phyloP scores from a whole-genome alignment of 2,888 invertebrate species.

The Poecilobothrus nobilitatus region DNA sequence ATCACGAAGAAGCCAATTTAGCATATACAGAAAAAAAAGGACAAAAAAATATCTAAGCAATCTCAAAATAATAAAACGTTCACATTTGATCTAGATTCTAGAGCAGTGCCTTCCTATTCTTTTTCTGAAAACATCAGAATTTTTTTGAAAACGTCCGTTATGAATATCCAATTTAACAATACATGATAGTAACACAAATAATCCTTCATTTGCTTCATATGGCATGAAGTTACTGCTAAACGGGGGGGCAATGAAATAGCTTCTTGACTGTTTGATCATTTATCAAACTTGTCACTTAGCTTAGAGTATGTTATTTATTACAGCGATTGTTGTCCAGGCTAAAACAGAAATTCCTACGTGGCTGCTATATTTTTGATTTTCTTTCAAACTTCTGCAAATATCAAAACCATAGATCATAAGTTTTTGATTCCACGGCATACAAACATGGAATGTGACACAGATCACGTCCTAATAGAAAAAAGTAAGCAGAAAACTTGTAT shows the following conservation, averaged over 20 bases:
- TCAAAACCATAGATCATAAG: constrained; percentile 11
- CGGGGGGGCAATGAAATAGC: constrained; percentile 22
- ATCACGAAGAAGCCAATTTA: constrained; percentile 8
- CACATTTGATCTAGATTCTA: constrained; percentile 23
- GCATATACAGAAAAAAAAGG: constrained; percentile 10
- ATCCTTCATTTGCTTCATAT: constrained; percentile 22
- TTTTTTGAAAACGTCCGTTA: constrained; percentile 22
- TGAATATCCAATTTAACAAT: constrained; percentile 21
- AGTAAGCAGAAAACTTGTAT: background rate
- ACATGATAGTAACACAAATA: constrained; percentile 20
- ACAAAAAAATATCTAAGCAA: constrained; percentile 17
- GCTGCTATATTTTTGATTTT: constrained; percentile 18
- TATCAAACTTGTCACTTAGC: constrained; percentile 13
- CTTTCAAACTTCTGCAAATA: constrained; percentile 3
- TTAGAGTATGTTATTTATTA: constrained; percentile 19
- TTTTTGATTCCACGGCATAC: background rate
- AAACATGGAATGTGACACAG: background rate
- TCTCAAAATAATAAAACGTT: constrained; percentile 8
- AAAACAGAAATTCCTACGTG: constrained; percentile 22
- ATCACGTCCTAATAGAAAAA: background rate
- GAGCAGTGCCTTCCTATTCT: constrained; percentile 23
- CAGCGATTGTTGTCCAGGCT: constrained; percentile 20
- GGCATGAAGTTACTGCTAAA: constrained; percentile 22
- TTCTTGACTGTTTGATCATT: constrained; percentile 20
- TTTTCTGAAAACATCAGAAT: constrained; percentile 19